phyloP scores from a whole-genome alignment of 1,140 invertebrate genomes.

The Lepeophtheirus salmonis region DNA sequence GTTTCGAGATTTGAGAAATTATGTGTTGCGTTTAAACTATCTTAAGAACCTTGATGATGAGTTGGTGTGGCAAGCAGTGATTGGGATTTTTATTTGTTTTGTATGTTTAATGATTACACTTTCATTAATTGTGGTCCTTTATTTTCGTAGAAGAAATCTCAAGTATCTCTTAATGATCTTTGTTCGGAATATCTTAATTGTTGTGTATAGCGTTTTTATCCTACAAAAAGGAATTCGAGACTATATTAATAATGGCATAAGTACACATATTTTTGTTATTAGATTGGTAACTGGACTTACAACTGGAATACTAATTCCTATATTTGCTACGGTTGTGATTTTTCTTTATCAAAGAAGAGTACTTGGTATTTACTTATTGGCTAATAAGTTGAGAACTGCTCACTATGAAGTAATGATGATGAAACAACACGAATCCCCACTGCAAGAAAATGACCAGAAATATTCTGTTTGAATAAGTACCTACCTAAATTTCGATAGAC shows the following conservation, averaged over 20 bases:
- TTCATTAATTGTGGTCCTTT: background rate
- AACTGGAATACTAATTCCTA: background rate
- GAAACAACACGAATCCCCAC: too few relatives aligned
- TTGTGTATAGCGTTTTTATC: background rate
- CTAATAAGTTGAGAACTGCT: background rate
- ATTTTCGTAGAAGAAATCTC: background rate
- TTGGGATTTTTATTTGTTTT: background rate
- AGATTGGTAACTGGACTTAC: background rate
- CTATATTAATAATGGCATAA: background rate
- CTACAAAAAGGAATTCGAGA: background rate
- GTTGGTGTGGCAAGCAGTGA: background rate
- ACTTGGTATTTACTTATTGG: background rate
- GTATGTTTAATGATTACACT: background rate
- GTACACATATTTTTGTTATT: background rate
- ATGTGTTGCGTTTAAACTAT: background rate
- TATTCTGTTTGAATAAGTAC: too few relatives aligned
- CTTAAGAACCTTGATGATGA: background rate
- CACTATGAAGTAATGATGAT: too few relatives aligned
- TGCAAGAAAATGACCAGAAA: too few relatives aligned
- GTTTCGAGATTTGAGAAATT: background rate
- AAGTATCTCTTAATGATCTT: background rate
- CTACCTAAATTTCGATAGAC: too few relatives aligned
- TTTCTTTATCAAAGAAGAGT: background rate
- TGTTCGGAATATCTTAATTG: background rate
- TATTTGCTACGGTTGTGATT: background rate